These are phyloP conservation scores for Dynastes grantii DNA, from an alignment of 2,888 invertebrate genomes.

Conservation along the genomic window DNA sequence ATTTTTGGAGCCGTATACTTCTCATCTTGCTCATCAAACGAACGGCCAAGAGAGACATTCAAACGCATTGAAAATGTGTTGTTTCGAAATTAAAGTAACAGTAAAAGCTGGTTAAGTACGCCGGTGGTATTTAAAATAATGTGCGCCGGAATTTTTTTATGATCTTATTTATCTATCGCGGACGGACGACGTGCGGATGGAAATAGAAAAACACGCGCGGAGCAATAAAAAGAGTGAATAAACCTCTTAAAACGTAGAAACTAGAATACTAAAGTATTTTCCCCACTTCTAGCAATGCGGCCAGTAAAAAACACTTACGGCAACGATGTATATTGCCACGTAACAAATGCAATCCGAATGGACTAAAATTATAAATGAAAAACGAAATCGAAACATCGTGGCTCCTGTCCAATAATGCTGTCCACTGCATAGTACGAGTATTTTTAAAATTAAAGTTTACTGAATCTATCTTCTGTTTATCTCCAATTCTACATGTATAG, in stretches of 20 bases:
- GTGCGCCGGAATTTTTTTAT: constrained; percentile 47
- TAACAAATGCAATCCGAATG: constrained; percentile 46
- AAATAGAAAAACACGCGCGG: constrained; percentile 46
- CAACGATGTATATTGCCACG: constrained; percentile 32
- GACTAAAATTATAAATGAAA: constrained; percentile 46
- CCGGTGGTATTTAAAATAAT: constrained; percentile 47
- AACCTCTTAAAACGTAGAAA: constrained; percentile 47
- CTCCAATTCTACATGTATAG: too few relatives aligned
- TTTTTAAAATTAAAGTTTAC: constrained; percentile 32
- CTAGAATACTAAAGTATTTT: constrained; percentile 44
- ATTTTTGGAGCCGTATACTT: constrained; percentile 31
- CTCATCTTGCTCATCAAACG: constrained; percentile 42
- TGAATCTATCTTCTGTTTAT: constrained; percentile 15
- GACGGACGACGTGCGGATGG: constrained; percentile 46
- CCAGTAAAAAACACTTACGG: constrained; percentile 32
- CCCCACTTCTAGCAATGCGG: constrained; percentile 32
- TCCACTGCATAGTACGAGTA: constrained; percentile 43
- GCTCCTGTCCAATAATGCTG: constrained; percentile 52
- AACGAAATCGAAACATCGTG: constrained; percentile 46
- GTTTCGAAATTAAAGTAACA: constrained; percentile 50
- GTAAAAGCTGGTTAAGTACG: constrained; percentile 50
- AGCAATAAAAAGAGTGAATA: constrained; percentile 47
- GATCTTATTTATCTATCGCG: constrained; percentile 47
- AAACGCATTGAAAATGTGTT: constrained; percentile 47
- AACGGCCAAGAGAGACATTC: constrained; percentile 40